Conservation (phyloP, 2,113 vertebrate genomes). For the Microtus richardsoni region DNA sequence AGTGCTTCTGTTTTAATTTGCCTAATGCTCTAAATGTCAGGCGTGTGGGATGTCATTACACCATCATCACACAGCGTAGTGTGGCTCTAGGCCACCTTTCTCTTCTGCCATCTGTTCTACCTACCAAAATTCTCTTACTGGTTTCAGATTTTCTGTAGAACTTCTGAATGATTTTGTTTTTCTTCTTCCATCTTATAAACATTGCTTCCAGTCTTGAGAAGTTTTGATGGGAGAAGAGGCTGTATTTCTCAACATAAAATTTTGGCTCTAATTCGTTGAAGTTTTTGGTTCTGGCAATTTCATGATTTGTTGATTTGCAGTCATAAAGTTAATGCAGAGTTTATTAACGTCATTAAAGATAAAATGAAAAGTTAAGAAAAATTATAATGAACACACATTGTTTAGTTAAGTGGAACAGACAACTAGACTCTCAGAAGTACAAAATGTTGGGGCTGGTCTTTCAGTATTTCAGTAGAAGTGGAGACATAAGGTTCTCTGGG, state of each 20-base stretch:
- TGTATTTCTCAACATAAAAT: background rate
- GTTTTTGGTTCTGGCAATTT: background rate
- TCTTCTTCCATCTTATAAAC: background rate
- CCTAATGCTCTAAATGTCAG: background rate
- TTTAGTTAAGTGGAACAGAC: background rate
- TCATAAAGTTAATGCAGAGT: background rate
- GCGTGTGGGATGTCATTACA: accelerated
- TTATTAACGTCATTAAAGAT: background rate
- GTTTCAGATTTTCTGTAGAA: constrained; percentile 26
- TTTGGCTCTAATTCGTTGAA: background rate
- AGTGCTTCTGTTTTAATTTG: background rate
- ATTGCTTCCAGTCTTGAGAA: background rate
- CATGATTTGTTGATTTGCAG: background rate
- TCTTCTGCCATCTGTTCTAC: background rate
- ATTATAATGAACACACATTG: background rate
- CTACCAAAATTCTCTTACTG: background rate
- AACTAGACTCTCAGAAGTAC: background rate
- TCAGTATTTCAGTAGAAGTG: background rate
- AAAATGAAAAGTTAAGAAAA: constrained; percentile 37
- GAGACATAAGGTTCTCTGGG: background rate
- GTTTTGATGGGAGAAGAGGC: background rate
- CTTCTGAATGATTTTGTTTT: background rate
- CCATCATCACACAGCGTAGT: too few species aligned
- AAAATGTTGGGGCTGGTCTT: background rate
- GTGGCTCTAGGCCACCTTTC: background rate